Evolutionary conservation across 2,797 vertebrate species (phyloP), one percentile per base, ranked within the genome.

Genomic region (Fistularia tabacaria): DNA sequence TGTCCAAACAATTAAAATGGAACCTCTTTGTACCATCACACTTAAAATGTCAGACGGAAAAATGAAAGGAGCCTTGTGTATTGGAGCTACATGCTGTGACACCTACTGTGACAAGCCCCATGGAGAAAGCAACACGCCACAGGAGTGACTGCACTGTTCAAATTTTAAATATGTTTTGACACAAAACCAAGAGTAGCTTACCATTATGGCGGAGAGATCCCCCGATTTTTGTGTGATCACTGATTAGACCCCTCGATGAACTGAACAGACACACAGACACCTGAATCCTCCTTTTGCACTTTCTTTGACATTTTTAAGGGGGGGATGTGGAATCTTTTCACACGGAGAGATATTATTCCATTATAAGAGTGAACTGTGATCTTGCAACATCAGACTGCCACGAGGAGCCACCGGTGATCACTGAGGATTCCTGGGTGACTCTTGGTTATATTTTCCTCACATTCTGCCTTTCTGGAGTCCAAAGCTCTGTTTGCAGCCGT

Each of bases 161-260:
- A 87, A 88, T 88, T 90, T 90, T 89, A 88, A 89, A 89, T 89
- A 90, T 89, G 87, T 91, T 91, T 89, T 89, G 87, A 89, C 87
- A 89, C 66, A 57, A 82, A 90, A 89, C 88, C 84, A 88, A 89
- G 88, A 88, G 83, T 88, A 79, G 66, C 81, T 85, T 78, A 64
- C 81, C 85, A 85, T 87, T 85, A 86, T 69, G 70, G 73, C 66
- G 76, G 73, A 77, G 77, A 82, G 73, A 84, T 79, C 82, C 78
- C 73, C 69, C 53, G 14, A 74, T 70, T 82, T 68, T 66, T 66
- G 70, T 84, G 81, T 85, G 83, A 87, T 88, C 84, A 82, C 82
- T 84, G 81, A 83, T 86, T 87, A 86, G 82, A 84, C 78, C 83
- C 79, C 76, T 54, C 65, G 78, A 81, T 82, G 80, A 90, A 85